Conservation (phyloP, 1,140 invertebrate genomes). For the Plutomurus gul region DNA sequence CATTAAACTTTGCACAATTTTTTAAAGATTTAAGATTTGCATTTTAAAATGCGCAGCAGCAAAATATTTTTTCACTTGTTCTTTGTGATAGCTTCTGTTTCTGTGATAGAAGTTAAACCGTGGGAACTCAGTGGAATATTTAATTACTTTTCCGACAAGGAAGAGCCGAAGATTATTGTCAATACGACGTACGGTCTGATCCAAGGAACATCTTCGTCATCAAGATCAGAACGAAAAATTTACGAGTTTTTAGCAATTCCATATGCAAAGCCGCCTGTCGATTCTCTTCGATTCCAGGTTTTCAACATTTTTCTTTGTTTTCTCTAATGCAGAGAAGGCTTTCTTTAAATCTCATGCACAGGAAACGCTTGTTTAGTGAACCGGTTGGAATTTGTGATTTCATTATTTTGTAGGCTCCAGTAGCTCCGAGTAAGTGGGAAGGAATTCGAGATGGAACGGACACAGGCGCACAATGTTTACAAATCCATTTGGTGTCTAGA, state of each 20-base stretch:
- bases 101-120: no score
- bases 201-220: background rate
- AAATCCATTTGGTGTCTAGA: slow-evolving; percentile 33
- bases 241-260: slow-evolving; percentile 36
- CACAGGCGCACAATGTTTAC: slow-evolving; percentile 13
- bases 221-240: slow-evolving; percentile 13
- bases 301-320: no score
- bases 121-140: no score
- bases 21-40: no score
- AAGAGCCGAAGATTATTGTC: background rate
- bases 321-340: background rate
- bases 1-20: no score
- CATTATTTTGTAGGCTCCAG: slow-evolving; percentile 31
- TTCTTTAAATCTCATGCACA: background rate
- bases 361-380: background rate
- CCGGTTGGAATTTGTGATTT: background rate
- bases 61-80: no score
- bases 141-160: background rate
- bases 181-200: slow-evolving; percentile 19
- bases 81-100: no score
- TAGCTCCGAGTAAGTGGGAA: slow-evolving; percentile 12
- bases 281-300: background rate
- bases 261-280: slow-evolving; percentile 16
- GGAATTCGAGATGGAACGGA: slow-evolving; percentile 37
- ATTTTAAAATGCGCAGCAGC: no score